These are phyloP conservation scores for Rhincodon typus DNA, from an alignment of 2,797 vertebrate species.

Conservation along the genomic window DNA sequence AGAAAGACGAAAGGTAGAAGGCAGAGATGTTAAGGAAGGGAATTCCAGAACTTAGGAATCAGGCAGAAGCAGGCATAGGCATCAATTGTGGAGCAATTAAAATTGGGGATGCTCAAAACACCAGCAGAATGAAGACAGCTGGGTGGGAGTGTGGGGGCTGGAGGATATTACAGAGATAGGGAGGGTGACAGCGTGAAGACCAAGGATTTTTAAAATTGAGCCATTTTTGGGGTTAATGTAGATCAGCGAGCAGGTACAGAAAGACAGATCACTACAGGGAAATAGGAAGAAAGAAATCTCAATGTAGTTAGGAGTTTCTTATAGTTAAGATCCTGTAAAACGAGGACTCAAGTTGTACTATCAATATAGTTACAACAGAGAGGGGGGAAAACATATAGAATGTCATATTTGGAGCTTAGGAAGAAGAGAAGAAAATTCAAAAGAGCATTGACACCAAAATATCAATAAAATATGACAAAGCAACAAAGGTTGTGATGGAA, in stretches of 20 bases:
- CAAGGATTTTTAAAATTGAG: no score
- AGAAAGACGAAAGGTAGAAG: not conserved
- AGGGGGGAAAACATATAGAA: not conserved
- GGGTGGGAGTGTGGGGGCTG: no score
- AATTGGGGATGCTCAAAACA: not conserved
- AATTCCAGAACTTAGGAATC: not conserved
- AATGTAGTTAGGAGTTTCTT: not conserved
- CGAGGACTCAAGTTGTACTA: not conserved
- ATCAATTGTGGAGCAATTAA: not conserved
- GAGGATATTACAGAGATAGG: not conserved
- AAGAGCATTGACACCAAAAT: not conserved
- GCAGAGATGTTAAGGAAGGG: not conserved
- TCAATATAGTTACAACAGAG: not conserved
- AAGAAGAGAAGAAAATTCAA: not conserved
- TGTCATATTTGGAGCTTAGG: not conserved
- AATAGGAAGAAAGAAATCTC: not conserved
- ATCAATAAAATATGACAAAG: not conserved
- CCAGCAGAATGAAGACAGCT: not conserved
- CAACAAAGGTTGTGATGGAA: not conserved
- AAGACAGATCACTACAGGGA: not conserved
- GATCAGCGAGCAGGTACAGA: not conserved
- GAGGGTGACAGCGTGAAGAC: not conserved
- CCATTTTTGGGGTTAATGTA: no score
- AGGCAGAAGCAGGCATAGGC: not conserved
- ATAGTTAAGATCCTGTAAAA: not conserved